Conservation (phyloP, 2,113 vertebrate species). For the Heloderma charlesbogerti region DNA sequence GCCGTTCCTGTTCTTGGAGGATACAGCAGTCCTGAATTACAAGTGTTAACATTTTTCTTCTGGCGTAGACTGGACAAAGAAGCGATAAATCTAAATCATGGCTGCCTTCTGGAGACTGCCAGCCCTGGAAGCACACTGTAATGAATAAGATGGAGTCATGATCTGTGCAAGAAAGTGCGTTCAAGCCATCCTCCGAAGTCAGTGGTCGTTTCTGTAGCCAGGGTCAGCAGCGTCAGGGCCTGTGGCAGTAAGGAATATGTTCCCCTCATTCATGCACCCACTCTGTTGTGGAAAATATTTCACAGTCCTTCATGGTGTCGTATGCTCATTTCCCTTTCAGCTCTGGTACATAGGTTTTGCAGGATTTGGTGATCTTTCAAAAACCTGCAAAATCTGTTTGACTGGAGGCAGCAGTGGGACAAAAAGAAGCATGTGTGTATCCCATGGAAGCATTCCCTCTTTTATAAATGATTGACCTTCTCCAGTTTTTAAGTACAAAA, state of each 20-base stretch:
- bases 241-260: constrained; percentile 54
- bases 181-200: constrained; percentile 78
- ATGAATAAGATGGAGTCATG: constrained; percentile 75
- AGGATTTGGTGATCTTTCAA: background rate
- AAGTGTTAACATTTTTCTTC: constrained; percentile 76
- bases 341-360: background rate
- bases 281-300: background rate
- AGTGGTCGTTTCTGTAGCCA: constrained; percentile 74
- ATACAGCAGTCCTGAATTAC: constrained; percentile 77
- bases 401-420: background rate
- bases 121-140: constrained; percentile 77
- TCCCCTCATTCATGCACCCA: constrained; percentile 58
- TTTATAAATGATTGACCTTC: background rate
- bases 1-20: constrained; percentile 63
- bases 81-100: constrained; percentile 77
- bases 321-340: background rate
- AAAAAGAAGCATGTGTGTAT: background rate
- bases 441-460: background rate
- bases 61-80: constrained; percentile 75
- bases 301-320: background rate
- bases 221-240: constrained; percentile 51
- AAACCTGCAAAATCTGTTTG: background rate
- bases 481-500: too few relatives aligned
- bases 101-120: constrained; percentile 77
- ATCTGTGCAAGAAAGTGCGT: constrained; percentile 78